phyloP scores from a whole-genome alignment of 2,113 vertebrate species.

The Candoia aspera region DNA sequence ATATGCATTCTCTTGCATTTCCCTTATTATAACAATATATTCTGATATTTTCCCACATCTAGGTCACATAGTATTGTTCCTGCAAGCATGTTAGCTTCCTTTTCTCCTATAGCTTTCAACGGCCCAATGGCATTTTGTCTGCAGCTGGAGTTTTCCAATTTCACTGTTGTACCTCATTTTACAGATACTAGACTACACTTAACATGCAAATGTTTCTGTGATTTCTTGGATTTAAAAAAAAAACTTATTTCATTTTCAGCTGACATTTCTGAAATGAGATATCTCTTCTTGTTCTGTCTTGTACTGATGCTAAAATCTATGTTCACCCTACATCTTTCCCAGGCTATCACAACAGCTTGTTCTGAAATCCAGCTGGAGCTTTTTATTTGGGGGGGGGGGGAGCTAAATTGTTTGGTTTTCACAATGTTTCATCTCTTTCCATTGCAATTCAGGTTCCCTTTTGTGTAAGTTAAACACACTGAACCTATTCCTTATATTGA shows the following conservation, averaged over 20 bases:
- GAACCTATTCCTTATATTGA: background rate
- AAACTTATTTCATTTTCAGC: background rate
- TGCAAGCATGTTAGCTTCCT: background rate
- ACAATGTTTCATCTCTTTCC: background rate
- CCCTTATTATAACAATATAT: background rate
- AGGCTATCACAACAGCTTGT: background rate
- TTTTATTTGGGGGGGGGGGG: background rate
- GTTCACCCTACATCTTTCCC: background rate
- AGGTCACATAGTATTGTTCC: background rate
- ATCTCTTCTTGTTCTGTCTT: background rate
- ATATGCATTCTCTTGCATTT: background rate
- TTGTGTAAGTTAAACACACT: background rate
- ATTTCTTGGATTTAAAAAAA: background rate
- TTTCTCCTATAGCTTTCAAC: background rate
- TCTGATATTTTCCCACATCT: background rate
- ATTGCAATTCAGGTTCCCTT: background rate
- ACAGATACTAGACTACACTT: background rate
- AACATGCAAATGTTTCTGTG: background rate
- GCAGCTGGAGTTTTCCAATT: background rate
- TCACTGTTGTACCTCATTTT: background rate
- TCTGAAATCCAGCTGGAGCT: background rate
- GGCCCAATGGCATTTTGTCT: background rate
- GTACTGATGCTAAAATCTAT: background rate
- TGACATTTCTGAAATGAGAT: background rate
- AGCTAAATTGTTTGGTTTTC: background rate